A percentile compares a stretch with the other conserved stretches of the same genome.
Conservation (phyloP, 2,888 invertebrate species). For the Thysanoteuthis rhombus region DNA sequence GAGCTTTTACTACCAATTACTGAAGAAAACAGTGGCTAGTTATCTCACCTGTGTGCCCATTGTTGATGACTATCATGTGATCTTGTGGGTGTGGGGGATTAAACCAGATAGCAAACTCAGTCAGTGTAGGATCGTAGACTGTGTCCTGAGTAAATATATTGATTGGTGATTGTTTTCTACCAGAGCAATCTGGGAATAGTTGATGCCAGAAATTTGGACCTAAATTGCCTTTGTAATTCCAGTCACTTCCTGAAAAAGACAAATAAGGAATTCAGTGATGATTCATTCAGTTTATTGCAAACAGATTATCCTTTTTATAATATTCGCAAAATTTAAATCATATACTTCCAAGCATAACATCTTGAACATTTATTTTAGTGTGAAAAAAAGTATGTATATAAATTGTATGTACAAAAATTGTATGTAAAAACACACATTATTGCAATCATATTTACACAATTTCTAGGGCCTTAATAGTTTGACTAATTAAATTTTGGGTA, state of each 20-base stretch:
- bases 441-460: no score
- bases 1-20: no score
- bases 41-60: conserved; percentile 77
- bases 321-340: no score
- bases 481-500: no score
- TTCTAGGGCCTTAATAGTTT: no score
- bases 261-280: background rate
- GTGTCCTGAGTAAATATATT: conserved; percentile 72
- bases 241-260: background rate
- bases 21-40: background rate
- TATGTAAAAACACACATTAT: no score
- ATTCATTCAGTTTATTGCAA: background rate
- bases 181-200: conserved; percentile 73
- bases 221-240: conserved; percentile 36
- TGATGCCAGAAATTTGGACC: conserved; percentile 53
- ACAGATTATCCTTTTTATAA: no score
- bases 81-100: conserved; percentile 63
- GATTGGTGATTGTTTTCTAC: conserved; percentile 81
- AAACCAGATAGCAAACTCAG: conserved; percentile 73
- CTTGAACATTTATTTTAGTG: no score
- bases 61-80: conserved; percentile 73
- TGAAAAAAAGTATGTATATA: no score
- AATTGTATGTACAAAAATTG: no score
- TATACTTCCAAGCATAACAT: no score
- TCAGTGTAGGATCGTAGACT: conserved; percentile 48